phyloP scores from a whole-genome alignment of 2,797 vertebrate species.

The Chaetodon trifasciatus region DNA sequence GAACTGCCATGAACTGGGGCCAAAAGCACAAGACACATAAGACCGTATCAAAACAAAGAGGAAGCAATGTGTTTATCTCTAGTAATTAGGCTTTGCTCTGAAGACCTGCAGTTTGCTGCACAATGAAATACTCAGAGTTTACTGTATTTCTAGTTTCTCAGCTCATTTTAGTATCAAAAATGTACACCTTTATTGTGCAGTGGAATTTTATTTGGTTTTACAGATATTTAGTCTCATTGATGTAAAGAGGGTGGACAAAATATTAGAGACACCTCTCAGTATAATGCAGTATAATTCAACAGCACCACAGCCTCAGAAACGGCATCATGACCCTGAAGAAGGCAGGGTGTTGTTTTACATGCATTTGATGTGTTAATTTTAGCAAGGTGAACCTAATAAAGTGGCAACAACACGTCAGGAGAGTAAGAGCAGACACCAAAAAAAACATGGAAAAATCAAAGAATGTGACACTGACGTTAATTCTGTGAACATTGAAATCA shows the following conservation, averaged over 20 bases:
- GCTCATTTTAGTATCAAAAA: too few species aligned
- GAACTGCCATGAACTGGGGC: not conserved
- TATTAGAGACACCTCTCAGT: too few species aligned
- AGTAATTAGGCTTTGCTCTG: not conserved
- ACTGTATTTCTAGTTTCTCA: too few species aligned
- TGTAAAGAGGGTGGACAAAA: too few species aligned
- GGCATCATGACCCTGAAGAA: too few species aligned
- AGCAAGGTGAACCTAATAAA: not conserved
- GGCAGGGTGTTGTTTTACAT: not conserved
- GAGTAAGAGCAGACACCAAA: too few species aligned
- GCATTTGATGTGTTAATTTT: not conserved
- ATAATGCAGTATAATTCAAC: too few species aligned
- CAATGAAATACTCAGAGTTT: too few species aligned
- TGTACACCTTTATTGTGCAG: not conserved
- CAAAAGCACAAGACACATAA: not conserved
- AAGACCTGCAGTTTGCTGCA: not conserved
- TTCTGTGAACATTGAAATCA: fast-evolving
- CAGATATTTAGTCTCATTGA: too few species aligned
- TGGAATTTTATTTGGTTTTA: not conserved
- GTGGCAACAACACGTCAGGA: not conserved
- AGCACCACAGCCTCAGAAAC: not conserved
- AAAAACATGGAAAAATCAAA: too few species aligned
- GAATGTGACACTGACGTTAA: too few species aligned
- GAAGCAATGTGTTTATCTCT: not conserved
- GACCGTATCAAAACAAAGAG: not conserved